Base-by-base conservation (phyloP, 2,797 vertebrate genomes). In the Florisuga fusca region DNA sequence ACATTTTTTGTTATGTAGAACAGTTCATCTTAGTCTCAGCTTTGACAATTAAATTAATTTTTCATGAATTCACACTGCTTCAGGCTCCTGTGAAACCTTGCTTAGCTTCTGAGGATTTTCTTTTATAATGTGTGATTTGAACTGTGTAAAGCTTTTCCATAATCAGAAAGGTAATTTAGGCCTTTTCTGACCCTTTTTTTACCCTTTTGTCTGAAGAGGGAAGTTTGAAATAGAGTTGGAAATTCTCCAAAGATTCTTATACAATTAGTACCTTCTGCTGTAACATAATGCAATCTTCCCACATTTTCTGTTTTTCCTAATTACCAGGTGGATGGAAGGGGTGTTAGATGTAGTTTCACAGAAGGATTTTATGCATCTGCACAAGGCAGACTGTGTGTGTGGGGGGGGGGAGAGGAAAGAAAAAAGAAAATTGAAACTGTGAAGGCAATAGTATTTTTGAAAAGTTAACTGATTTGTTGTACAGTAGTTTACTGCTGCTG, bases 1-100 rank as follows among this genome's bases (percentile, higher is more conserved):
- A 94, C 68, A 93, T 97, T 95, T 97, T 97, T 97, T 96, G 95
- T 97, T 97, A 97, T 95, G 88, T 95, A 96, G 94, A 97, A 34
- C 80, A 93, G 96, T 83, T 91, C 63, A 94, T 84, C 87, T 87
- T 93, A 61, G 87, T 86, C 84, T 92, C 82, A 83, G 92, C 94
- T 97, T 96, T 93, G 96, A 97, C 81, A 55, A 74, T 15, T 88
- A 92, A 95, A 97, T 98, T 97, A 93, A 97, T 96, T 97, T 98
- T 97, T 97, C 91, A 95, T 96, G 95, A 96, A 90, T 93, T 90
- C 80, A 45, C 74, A 92, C 72, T 57, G 78, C 96, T 97, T 93
- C 61, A 48, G 94, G 94, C 94, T 94, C 63, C 78, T 75, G 57
- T 95, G 71, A 95, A 95, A 88, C 89, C 48, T 94, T 17, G 34